Percentiles rank a stretch among this genome's conserved stretches.
phyloP scores from a whole-genome alignment of 2,888 invertebrate genomes.

The Cynaeus angustus region DNA sequence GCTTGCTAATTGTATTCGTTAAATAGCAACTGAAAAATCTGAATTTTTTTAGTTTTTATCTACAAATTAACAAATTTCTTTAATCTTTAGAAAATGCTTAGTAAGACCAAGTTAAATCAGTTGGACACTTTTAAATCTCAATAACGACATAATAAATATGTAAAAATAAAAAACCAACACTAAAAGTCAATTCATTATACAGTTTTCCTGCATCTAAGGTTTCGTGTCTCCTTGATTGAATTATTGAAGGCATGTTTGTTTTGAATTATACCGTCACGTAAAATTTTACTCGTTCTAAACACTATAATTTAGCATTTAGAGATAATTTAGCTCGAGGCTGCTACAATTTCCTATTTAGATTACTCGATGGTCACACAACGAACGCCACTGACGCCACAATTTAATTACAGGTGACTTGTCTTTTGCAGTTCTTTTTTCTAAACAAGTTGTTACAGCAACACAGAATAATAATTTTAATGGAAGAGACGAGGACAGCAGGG shows the following conservation, averaged over 20 bases:
- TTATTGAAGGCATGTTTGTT: conserved; percentile 30
- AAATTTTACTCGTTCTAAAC: conserved; percentile 23
- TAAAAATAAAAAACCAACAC: too few species aligned
- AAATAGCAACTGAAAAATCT: too few species aligned
- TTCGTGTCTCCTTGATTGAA: conserved; percentile 16
- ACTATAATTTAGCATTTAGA: conserved; percentile 28
- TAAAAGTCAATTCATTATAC: too few species aligned
- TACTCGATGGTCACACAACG: conserved; percentile 22
- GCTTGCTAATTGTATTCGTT: too few species aligned
- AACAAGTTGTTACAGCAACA: conserved; percentile 14
- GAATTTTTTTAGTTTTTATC: too few species aligned
- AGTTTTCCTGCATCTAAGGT: too few species aligned
- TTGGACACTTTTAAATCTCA: too few species aligned
- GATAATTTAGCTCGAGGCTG: conserved; percentile 20
- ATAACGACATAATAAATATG: too few species aligned
- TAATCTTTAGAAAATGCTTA: too few species aligned
- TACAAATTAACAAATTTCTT: too few species aligned
- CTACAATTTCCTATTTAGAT: conserved; percentile 13
- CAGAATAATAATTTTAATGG: conserved; percentile 31
- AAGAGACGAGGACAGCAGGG: conserved; percentile 36
- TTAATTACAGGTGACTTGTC: conserved; percentile 14
- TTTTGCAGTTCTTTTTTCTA: conserved; percentile 12
- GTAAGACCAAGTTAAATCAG: too few species aligned
- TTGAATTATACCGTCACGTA: conserved; percentile 3
- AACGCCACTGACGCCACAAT: conserved; percentile 10